Conservation (phyloP, 2,113 vertebrate species). For the Plestiodon gilberti region DNA sequence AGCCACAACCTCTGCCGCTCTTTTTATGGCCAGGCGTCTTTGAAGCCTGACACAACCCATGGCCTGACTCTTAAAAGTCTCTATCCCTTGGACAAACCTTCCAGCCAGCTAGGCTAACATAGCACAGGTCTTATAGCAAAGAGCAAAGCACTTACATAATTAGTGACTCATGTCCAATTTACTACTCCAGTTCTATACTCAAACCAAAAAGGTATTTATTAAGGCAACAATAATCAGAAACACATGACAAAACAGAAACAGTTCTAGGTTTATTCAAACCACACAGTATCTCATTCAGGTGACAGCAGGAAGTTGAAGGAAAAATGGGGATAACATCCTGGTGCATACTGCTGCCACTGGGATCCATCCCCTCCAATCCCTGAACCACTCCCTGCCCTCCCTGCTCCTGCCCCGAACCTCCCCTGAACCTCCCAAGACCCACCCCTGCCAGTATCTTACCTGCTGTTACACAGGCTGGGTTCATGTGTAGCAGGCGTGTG, state of each 20-base stretch:
- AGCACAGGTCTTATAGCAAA: background rate
- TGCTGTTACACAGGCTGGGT: too few species aligned
- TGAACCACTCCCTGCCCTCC: too few species aligned
- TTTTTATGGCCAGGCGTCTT: background rate
- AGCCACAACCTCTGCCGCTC: background rate
- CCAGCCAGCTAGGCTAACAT: background rate
- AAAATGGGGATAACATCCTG: too few species aligned
- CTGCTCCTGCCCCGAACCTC: too few species aligned
- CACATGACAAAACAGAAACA: background rate
- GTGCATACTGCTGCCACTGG: too few species aligned
- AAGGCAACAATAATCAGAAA: background rate
- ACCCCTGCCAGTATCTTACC: too few species aligned
- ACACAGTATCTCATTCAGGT: background rate
- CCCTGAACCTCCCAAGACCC: too few species aligned
- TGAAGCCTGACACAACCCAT: background rate
- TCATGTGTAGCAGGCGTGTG: too few species aligned
- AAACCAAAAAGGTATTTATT: background rate
- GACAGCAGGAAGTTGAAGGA: too few species aligned
- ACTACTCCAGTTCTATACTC: background rate
- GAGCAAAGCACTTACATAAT: background rate
- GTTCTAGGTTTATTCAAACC: background rate
- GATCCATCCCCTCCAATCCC: too few species aligned
- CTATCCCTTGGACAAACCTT: background rate
- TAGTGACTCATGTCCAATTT: background rate
- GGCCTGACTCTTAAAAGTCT: too few species aligned